Base-by-base conservation (phyloP, 92 coral and sea anemone genomes). In the Hydrozoanthus gracilis region DNA sequence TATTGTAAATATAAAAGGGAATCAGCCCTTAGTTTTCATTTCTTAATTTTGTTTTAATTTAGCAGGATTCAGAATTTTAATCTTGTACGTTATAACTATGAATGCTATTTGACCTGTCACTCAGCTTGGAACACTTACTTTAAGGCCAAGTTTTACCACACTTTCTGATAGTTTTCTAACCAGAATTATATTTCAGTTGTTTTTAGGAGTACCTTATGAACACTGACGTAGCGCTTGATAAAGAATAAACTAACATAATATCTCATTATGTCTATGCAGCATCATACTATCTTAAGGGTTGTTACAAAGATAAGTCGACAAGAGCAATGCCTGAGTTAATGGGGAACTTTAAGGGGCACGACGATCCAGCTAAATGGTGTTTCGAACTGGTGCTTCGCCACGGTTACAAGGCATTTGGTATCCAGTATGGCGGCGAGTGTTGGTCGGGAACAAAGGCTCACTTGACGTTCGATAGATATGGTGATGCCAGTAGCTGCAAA, bases 271-370 rank as follows among this genome's bases (percentile, higher is more conserved):
- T 5, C 39, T 80, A 47, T 61, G 2, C 58, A 80, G 85, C 49
- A 13, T 17, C 60, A 7, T 80, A 80, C 35, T 49, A 80, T 74
- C 73, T 49, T 1, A 80, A 65, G 73, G 85, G 85, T 3, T 80
- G 85, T 65, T 80, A 80, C 17, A 20, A 17, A 65, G 85, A 80
- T 6, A 48, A 11, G 5, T 0, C 27, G 8, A 17, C 9, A 5
- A 66, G 85, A 11, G 85, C 85, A 65, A 17, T 80, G 61, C 62
- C 85, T 2, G 60, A 80, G 5, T 65, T 80, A 13, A 80, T 80
- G 74, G 85, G 85, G 17, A 80, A 80, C 69, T 80, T 80, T 20
- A 80, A 66, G 51, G 85, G 74, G 17, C 85, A 80, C 60, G 85
- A 80, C 4, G 27, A 65, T 7, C 85, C 85, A 14, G 72, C 66